Conservation (phyloP, 2,113 vertebrate species). For the Tenebrosternarchus preto region DNA sequence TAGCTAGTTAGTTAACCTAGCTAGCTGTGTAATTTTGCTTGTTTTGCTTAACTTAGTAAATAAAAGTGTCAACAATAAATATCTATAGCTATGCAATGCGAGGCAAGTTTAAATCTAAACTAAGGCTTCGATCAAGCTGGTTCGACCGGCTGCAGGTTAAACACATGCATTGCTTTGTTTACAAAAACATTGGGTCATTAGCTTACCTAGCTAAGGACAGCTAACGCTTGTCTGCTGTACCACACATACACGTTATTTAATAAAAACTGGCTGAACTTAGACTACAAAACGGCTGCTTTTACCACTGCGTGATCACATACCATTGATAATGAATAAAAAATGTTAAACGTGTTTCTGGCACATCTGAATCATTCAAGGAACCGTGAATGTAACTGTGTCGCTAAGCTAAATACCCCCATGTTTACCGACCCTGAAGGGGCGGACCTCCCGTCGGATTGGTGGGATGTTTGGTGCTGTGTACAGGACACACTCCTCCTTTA, state of each 20-base stretch:
- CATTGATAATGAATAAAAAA: neutral
- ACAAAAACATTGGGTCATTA: conserved; percentile 25
- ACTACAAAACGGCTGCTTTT: neutral
- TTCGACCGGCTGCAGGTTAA: neutral
- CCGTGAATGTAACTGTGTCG: too few species aligned
- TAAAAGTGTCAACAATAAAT: neutral
- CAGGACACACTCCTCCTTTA: neutral
- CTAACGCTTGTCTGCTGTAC: neutral
- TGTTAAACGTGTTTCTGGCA: neutral
- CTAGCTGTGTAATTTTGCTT: neutral
- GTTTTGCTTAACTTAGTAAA: neutral
- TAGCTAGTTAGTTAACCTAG: too few species aligned
- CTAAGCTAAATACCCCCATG: neutral
- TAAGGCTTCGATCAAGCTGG: neutral
- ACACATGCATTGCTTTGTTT: neutral
- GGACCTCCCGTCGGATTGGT: neutral
- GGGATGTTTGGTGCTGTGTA: conserved; percentile 25
- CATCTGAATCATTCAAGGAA: neutral
- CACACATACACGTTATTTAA: neutral
- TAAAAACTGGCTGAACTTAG: neutral
- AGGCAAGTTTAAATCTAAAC: neutral
- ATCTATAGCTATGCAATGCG: neutral
- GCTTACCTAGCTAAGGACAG: neutral
- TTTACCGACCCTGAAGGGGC: neutral
- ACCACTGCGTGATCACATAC: neutral